These are phyloP conservation scores for Salvator merianae DNA, from an alignment of 2,113 vertebrate species.

Conservation along the genomic window DNA sequence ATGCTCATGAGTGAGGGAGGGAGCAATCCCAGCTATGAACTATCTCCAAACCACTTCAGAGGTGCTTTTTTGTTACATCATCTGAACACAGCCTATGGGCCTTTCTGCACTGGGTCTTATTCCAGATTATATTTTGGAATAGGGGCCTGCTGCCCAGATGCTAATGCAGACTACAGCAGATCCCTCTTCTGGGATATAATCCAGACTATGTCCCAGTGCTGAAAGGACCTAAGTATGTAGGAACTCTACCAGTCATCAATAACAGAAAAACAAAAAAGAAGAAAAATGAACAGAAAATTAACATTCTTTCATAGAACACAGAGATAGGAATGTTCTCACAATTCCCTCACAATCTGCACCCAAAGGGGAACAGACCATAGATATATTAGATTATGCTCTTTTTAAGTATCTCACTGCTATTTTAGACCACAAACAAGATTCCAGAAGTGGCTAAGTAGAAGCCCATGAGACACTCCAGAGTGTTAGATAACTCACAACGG, in stretches of 20 bases:
- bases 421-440: slow-evolving; percentile 44
- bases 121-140: too few species aligned
- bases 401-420: slow-evolving; percentile 12
- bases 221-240: too few species aligned
- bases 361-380: slow-evolving; percentile 18
- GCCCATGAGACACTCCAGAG: background rate
- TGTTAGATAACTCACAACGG: background rate
- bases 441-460: background rate
- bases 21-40: too few species aligned
- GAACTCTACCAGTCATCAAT: background rate
- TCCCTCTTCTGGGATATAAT: too few species aligned
- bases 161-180: too few species aligned
- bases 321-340: slow-evolving; percentile 66
- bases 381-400: slow-evolving; percentile 9
- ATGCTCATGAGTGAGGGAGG: too few species aligned
- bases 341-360: slow-evolving; percentile 13
- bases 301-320: slow-evolving; percentile 15
- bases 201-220: too few species aligned
- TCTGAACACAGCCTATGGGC: too few species aligned
- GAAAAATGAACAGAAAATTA: slow-evolving; percentile 25
- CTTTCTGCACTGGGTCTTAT: too few species aligned
- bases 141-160: too few species aligned
- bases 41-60: too few species aligned
- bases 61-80: too few species aligned
- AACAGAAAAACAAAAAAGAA: background rate